These are phyloP conservation scores for Typhlichthys eigenmanni DNA, from an alignment of 2,797 vertebrate genomes.

Conservation along the genomic window DNA sequence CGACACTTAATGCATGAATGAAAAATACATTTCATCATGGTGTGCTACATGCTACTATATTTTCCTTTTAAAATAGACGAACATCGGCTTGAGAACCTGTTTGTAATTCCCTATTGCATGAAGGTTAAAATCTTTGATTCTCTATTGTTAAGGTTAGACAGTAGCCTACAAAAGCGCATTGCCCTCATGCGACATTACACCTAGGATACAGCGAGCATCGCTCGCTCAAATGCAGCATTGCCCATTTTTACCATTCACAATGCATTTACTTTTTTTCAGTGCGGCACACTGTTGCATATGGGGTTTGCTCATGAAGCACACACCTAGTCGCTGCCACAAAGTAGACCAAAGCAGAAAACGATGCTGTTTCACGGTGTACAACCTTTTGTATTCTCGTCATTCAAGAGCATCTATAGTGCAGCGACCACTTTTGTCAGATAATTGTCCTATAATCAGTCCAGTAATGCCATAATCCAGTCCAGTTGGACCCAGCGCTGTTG, in stretches of 20 bases:
- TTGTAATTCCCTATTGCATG: conserved; percentile 70
- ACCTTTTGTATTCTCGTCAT: conserved; percentile 68
- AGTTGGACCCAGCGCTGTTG: conserved; percentile 62
- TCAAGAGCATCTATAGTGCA: conserved; percentile 64
- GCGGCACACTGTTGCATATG: conserved; percentile 80
- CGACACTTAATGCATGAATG: conserved; percentile 72
- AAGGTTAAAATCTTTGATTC: conserved; percentile 74
- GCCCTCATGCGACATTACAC: conserved; percentile 80
- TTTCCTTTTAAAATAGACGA: conserved; percentile 3
- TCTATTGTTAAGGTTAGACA: conserved; percentile 73
- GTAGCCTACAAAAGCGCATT: conserved; percentile 73
- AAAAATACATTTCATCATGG: conserved; percentile 71
- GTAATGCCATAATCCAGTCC: conserved; percentile 79
- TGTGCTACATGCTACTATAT: conserved; percentile 53
- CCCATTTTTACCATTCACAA: conserved; percentile 65
- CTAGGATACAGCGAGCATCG: conserved; percentile 67
- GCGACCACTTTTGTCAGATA: conserved; percentile 71
- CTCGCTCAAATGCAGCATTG: conserved; percentile 70
- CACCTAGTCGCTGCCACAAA: conserved; percentile 57
- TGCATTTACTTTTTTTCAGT: conserved; percentile 71
- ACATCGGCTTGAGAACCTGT: conserved; percentile 17
- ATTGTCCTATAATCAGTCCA: conserved; percentile 76
- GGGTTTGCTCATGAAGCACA: conserved; percentile 49
- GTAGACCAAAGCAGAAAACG: conserved; percentile 54
- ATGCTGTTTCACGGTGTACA: conserved; percentile 50